Base-by-base conservation (phyloP, 2,113 vertebrate species). In the Boulengeromyrus knoepffleri region DNA sequence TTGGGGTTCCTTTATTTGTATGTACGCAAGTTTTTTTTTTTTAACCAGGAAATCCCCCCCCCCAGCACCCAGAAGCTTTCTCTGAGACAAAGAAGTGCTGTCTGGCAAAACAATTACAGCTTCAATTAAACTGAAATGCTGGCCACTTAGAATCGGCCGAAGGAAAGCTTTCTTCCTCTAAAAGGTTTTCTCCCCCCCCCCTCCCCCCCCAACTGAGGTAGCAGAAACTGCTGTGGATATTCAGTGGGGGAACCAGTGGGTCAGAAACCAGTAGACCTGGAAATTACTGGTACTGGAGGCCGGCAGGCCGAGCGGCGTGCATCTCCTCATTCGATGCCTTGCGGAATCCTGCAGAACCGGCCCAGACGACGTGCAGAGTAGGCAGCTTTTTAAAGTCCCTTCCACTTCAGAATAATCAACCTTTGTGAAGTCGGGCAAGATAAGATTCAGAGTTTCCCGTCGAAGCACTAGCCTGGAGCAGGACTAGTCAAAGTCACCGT, bases 11-110 rank as follows among this genome's bases (percentile, higher is more conserved):
- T 91, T 93, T 85, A 92, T 92, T 92, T 94, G 90, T 91, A 80
- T 80, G 93, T 91, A 91, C 83, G 46, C 45, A 90, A 88, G 91
- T 92, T 74, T 85, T 92, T 24, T 70, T 92, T 21, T 94, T 89
- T 90, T 66, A 94, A 94, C 85, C 92, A 93, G 93, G 92, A 95
- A 93, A 89, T 10, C 1, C n/a, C 45, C 7, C 31, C 47, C 8
- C 80, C 52, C 47, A 46, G 27, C 56, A 6, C 36, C 39, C 21
- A 56, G 86, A 70, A 36, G 27, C 2, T 58, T 85, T 53, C 85
- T 56, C 50, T 36, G 50, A 53, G 27, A 56, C 50, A 87, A 87
- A 56, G 50, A 36, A n/a, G 45, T 53, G 24, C 5, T 56, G 13
- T 53, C 50, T n/a, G 83, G 45, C 45, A 47, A 47, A 46, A 85